Evolutionary conservation across 1,140 invertebrate species (phyloP), one percentile per base, ranked within the genome.

Genomic region (Drosophila quadrilineata): DNA sequence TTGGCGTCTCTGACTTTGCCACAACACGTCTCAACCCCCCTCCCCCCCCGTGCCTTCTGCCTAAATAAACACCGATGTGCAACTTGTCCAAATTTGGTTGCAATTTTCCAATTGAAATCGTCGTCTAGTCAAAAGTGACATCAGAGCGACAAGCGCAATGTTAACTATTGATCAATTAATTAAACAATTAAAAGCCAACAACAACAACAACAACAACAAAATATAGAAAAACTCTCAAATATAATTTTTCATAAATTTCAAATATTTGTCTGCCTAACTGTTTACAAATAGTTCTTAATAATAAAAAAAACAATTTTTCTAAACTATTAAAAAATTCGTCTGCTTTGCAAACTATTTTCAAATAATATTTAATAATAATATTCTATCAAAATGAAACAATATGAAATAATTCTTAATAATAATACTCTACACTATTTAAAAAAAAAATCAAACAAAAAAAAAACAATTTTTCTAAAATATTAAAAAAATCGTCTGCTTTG

Each of bases 91-190:
- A 79, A 77, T 73, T 77, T 63, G 60, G 69, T 38, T 73, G 77
- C 60, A 77, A 73, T 84, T 77, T 73, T 76, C 66, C 79, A 84
- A 76, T 76, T 80, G 72, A 84, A 35, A 58, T 21, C 41, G 64
- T 62, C 53, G 58, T 53, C 43, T 21, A 10, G 24, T n/a, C n/a
- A n/a, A n/a, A 60, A 45, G 29, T 66, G 63, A 46, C 56, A 66
- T 52, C 56, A 52, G 63, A 52, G 24, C 43, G 12, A 28, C 19
- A 48, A 50, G 40, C 70, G 35, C 67, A 75, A 75, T 82, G 62
- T 82, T 31, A 43, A 29, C 31, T 50, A 43, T 43, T 40, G 26
- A 28, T 40, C 26, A 50, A 66, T 8, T 28, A 43, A 59, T 45
- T 22, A 45, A 59, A 19, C 46, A 66, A 60, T 38, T 50, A 66